These are phyloP conservation scores for Lasioglossum albipes DNA, from an alignment of 1,140 invertebrate species.

Conservation along the genomic window DNA sequence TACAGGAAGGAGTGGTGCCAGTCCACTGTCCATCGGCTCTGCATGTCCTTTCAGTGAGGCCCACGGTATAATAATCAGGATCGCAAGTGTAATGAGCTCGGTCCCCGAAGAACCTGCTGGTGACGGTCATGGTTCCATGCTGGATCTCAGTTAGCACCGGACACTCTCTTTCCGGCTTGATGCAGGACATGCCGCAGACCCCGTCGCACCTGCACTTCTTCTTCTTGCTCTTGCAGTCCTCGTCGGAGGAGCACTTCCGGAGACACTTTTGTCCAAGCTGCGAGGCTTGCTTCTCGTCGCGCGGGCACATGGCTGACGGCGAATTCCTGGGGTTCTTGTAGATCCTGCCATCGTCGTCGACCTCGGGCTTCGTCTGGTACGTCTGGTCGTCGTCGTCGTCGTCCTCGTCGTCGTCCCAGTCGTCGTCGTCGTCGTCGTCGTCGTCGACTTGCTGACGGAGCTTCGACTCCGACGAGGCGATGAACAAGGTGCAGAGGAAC, in stretches of 20 bases:
- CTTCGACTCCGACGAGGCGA: constrained; percentile 69
- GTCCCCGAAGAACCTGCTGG: constrained; percentile 89
- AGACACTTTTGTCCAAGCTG: constrained; percentile 90
- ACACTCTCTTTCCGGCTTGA: constrained; percentile 95
- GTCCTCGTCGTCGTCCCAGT: constrained; percentile 81
- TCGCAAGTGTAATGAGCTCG: constrained; percentile 91
- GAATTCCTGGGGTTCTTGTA: constrained; percentile 95
- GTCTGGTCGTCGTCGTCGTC: constrained; percentile 84
- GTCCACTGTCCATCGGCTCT: constrained; percentile 96
- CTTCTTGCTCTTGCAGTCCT: constrained; percentile 97
- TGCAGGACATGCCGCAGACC: constrained; percentile 97
- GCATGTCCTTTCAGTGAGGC: constrained; percentile 90
- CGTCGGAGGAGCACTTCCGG: constrained; percentile 94
- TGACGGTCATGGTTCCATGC: constrained; percentile 86
- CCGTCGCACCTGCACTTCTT: constrained; percentile 98
- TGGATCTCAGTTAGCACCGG: constrained; percentile 86
- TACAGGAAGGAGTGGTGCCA: constrained; percentile 91
- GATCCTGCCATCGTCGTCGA: constrained; percentile 86
- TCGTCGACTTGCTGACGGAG: constrained; percentile 76
- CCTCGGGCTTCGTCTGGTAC: constrained; percentile 80
- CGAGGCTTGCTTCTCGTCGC: constrained; percentile 87
- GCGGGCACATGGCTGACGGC: constrained; percentile 89
- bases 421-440: constrained; percentile 78
- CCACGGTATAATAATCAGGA: constrained; percentile 92
- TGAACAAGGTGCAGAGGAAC: constrained; percentile 64